These are phyloP conservation scores for Marisa cornuarietis DNA, from an alignment of 1,140 invertebrate genomes.

Conservation along the genomic window DNA sequence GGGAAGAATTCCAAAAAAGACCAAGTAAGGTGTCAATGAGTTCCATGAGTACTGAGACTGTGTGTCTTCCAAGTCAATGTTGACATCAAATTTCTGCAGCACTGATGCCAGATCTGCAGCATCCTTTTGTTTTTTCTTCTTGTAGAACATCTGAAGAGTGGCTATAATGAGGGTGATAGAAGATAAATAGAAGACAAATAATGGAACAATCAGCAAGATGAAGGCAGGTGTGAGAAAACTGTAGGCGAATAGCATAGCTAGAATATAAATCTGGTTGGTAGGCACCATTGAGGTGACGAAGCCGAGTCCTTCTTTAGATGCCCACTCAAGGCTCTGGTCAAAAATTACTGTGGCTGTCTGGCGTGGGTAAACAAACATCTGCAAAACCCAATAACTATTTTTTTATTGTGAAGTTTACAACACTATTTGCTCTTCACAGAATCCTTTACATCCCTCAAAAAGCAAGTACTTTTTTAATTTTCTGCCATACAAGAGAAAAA, in stretches of 20 bases:
- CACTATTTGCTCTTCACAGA: no score
- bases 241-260: constrained; percentile 76
- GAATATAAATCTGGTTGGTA: constrained; percentile 74
- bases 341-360: constrained; percentile 76
- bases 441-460: no score
- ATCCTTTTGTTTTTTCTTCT: constrained; percentile 53
- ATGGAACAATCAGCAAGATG: constrained; percentile 74
- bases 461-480: no score
- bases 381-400: not conserved
- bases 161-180: constrained; percentile 79
- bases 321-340: constrained; percentile 81
- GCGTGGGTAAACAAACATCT: constrained; percentile 51
- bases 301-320: constrained; percentile 81
- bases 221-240: constrained; percentile 74
- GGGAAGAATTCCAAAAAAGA: constrained; percentile 80
- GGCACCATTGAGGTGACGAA: constrained; percentile 81
- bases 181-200: constrained; percentile 77
- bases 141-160: constrained; percentile 77
- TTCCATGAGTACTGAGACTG: constrained; percentile 84
- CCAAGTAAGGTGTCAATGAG: constrained; percentile 80
- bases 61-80: constrained; percentile 75
- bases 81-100: constrained; percentile 54
- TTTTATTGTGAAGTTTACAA: no score
- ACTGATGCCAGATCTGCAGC: constrained; percentile 44
- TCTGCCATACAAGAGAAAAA: no score